Evolutionary conservation across 2,797 vertebrate species (phyloP), one percentile per base, ranked within the genome.

Genomic region (Typhlichthys eigenmanni): DNA sequence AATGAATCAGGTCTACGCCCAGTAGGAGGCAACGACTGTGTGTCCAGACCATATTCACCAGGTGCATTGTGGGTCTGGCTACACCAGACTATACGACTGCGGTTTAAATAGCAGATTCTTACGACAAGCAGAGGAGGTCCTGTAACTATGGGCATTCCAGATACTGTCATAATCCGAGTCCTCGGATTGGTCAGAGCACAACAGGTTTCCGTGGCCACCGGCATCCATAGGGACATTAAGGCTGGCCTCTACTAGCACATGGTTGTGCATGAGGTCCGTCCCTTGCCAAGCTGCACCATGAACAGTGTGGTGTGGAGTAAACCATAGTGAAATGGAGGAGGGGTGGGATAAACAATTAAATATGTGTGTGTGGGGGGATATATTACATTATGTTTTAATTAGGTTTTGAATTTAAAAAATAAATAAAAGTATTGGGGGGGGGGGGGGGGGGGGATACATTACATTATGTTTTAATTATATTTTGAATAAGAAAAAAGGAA

Each of bases 261-360:
- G 97, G 94, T 99, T 99, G 92, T 99, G 97, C 97, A 99, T 99
- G 94, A 99, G 95, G 92, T 99, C 97, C 90, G 97, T 99, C 90
- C 96, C 97, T 93, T 98, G 97, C 97, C 97, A 99, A 88, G 97
- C 96, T 99, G 94, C 19, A 58, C 56, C 70, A 5, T 58, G 47
- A 19, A 55, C 58, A 0, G 54, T 48, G 53, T 11, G 46, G 51
- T 54, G 32, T n/a, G 58, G 66, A 5, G 43, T 19, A 60, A 72
- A 80, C 56, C 72, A 78, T 75, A 75, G 55, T 43, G 0, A 59
- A 68, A 17, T 43, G 51, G 60, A 32, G 61, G 10, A 32, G 24
- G 57, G 47, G 55, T 16, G 63, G 49, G 54, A 7, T 47, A 73
- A 76, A 76, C 54, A 65, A 82, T 64, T 59, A 68, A 58, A 83